Evolutionary conservation across 2,797 vertebrate species (phyloP), one percentile per base, ranked within the genome.

Genomic region (Galago senegalensis): DNA sequence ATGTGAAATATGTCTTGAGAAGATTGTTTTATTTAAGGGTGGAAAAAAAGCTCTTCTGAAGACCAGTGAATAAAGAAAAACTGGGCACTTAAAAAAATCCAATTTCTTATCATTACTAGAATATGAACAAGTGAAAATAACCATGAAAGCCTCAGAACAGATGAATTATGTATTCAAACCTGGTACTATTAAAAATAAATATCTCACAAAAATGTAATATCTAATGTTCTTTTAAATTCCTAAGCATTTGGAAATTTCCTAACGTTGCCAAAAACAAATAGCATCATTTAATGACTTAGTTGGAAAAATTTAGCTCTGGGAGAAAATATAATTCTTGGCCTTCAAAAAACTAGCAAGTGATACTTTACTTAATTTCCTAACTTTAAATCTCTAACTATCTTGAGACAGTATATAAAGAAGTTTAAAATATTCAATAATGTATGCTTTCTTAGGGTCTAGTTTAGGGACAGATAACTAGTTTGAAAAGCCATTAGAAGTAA

Each of bases 161-260:
- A 60, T 96, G 77, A 96, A 91, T 96, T 96, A 90, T 40, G 63
- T 75, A 95, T 61, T 46, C 16, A 96, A 67, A 3, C 10, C 87
- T 91, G 87, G 49, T 87, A 60, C 34, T 87, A 89, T 91, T 94
- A 96, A 95, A 97, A 95, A 96, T 94, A 96, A 97, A 76, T 87
- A 95, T 49, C 25, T 84, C 79, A 17, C 17, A 96, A 95, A 93
- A 92, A 69, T 60, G 7, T 73, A 92, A 72, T 61, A 53, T 34
- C 77, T 89, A 84, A 88, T 75, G 83, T 3, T 94, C 43, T 94
- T 95, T 91, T 61, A 93, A 92, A 63, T 85, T 94, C 25, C 14
- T 49, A 83, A 43, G 31, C 94, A 90, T 49, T 49, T 87, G 37
- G 91, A 95, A 90, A 89, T 56, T 56, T 90, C 70, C 92, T 2